These are phyloP conservation scores for Ceratosolen solmsi DNA, from an alignment of 1,140 invertebrate species.

Conservation along the genomic window DNA sequence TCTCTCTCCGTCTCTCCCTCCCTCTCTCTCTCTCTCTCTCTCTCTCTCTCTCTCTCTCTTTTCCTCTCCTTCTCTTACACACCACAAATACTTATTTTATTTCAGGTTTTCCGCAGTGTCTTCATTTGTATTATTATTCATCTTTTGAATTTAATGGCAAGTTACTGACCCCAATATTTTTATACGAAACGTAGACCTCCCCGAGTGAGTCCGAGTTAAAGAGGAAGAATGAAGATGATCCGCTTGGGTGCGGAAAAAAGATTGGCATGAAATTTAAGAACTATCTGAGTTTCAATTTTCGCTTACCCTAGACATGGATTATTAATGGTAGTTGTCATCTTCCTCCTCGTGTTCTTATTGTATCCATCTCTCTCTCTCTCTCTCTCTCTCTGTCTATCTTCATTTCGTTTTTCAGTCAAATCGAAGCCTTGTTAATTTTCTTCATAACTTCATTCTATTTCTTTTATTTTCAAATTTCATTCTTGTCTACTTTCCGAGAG, in stretches of 20 bases:
- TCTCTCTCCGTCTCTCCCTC: no score
- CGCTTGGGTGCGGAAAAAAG: conserved; percentile 11
- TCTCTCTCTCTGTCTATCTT: not conserved
- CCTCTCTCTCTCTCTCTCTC: not conserved
- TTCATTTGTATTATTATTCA: conserved; percentile 18
- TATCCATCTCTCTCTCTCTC: conserved; percentile 13
- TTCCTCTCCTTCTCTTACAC: no score
- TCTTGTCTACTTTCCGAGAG: conserved; percentile 31
- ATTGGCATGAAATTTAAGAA: conserved; percentile 48
- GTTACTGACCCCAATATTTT: conserved; percentile 26
- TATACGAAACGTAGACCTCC: conserved; percentile 19
- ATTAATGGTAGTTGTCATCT: conserved; percentile 37
- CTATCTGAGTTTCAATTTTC: conserved; percentile 53
- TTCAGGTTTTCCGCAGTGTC: no score
- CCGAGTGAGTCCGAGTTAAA: no score
- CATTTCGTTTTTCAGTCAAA: not conserved
- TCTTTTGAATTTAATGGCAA: conserved; percentile 29
- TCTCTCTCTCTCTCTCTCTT: not conserved
- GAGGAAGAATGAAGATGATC: no score
- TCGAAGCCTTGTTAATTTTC: conserved; percentile 7
- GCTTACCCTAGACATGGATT: conserved; percentile 37
- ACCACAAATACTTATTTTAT: no score
- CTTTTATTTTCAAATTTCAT: conserved; percentile 38
- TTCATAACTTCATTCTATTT: conserved; percentile 18
- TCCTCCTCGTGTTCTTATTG: conserved; percentile 5